Conservation (phyloP, 2,888 invertebrate species). For the Andrena flavipes region DNA sequence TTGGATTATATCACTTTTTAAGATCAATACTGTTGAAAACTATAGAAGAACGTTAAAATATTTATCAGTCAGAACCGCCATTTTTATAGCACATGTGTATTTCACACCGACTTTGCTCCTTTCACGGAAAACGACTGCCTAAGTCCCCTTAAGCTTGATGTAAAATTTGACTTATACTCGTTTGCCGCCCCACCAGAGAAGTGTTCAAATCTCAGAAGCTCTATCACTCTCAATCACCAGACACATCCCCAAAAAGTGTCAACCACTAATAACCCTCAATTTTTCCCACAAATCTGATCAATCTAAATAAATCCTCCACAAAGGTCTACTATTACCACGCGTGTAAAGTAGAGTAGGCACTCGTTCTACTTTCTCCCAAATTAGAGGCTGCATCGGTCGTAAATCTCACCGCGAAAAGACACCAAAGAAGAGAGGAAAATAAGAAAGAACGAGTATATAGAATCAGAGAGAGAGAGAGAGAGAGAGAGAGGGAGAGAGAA, state of each 20-base stretch:
- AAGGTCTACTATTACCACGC: conserved; percentile 1
- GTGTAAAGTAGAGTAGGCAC: conserved; percentile 26
- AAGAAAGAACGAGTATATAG: conserved; percentile 5
- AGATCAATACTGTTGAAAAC: too few relatives aligned
- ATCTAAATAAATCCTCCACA: neutral
- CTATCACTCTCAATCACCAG: neutral
- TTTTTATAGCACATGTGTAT: too few relatives aligned
- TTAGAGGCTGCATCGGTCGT: conserved; percentile 18
- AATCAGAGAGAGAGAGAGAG: neutral
- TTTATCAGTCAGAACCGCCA: too few relatives aligned
- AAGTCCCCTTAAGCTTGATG: too few relatives aligned
- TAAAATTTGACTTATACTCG: too few relatives aligned
- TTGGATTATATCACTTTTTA: too few relatives aligned
- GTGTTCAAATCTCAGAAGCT: neutral
- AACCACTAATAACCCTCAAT: neutral
- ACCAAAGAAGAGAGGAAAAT: conserved; percentile 19
- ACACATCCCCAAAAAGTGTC: neutral
- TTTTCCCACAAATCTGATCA: neutral
- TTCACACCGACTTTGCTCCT: too few relatives aligned
- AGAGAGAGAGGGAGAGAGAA: conserved; percentile 24
- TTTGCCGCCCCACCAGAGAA: neutral
- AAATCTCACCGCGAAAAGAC: conserved; percentile 35
- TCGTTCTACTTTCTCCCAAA: conserved; percentile 15
- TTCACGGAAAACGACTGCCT: too few relatives aligned
- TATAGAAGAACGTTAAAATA: too few relatives aligned